phyloP scores from a whole-genome alignment of 1,140 invertebrate genomes.

The Magallana ariakensis region DNA sequence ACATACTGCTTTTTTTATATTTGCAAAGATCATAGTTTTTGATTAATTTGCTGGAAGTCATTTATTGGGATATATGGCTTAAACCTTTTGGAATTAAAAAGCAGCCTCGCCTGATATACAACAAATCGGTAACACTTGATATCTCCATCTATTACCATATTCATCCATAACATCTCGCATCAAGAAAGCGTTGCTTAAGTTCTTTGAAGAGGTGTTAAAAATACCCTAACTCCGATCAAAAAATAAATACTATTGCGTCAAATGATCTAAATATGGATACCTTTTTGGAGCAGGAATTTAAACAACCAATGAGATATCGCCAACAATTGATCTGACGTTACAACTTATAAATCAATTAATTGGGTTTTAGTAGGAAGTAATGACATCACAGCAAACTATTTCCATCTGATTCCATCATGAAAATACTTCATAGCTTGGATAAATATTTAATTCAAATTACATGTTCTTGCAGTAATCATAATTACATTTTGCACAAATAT shows the following conservation, averaged over 20 bases:
- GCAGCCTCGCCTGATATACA: background rate
- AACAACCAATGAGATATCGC: constrained; percentile 26
- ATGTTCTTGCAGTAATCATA: background rate
- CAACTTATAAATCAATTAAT: background rate
- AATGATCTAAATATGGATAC: constrained; percentile 22
- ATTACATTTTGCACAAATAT: constrained; percentile 4
- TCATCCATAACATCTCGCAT: background rate
- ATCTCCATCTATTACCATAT: background rate
- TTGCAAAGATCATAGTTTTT: background rate
- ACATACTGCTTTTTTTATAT: background rate
- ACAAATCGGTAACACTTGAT: background rate
- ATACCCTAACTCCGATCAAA: background rate
- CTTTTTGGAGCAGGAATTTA: background rate
- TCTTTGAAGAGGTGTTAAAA: constrained; percentile 32
- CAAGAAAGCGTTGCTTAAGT: constrained; percentile 7
- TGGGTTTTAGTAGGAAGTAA: background rate
- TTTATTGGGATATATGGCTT: background rate
- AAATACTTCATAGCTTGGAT: background rate
- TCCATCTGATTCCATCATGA: background rate
- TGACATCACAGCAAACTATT: background rate
- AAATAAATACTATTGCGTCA: constrained; percentile 4
- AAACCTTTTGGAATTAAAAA: background rate
- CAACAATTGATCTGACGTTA: background rate
- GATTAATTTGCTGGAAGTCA: background rate
- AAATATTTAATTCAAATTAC: background rate